Conservation (phyloP, 1,140 invertebrate species). For the Eupristina koningsbergeri region DNA sequence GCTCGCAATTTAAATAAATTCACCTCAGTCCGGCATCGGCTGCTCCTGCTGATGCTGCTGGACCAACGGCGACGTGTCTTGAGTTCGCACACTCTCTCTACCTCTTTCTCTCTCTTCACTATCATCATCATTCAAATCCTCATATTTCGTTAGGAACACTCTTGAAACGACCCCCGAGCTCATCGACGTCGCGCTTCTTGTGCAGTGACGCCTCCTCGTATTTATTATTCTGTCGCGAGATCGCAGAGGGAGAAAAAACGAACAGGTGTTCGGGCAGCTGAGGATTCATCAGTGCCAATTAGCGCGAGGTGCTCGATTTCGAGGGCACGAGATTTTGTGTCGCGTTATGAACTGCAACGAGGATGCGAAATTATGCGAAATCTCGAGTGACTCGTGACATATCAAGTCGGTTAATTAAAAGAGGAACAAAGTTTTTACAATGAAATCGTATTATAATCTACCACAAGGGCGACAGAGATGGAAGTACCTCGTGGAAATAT, state of each 20-base stretch:
- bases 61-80: slow-evolving; percentile 8
- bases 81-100: slow-evolving; percentile 52
- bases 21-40: slow-evolving; percentile 54
- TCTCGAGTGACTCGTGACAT: neutral
- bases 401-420: slow-evolving; percentile 23
- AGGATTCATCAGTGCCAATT: neutral
- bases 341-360: neutral
- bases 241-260: neutral
- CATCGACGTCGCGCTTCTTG: no score
- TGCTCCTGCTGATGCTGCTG: no score
- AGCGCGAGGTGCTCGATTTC: neutral
- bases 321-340: neutral
- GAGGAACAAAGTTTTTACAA: neutral
- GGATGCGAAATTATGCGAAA: neutral
- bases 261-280: no score
- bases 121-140: slow-evolving; percentile 47
- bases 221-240: no score
- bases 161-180: no score
- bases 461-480: slow-evolving; percentile 14
- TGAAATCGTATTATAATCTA: neutral
- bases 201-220: no score
- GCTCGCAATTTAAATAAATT: slow-evolving; percentile 73
- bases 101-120: slow-evolving; percentile 28
- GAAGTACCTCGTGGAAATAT: slow-evolving; percentile 10
- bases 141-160: neutral